Conservation (phyloP, 2,113 vertebrate species). For the Limnothrissa miodon region DNA sequence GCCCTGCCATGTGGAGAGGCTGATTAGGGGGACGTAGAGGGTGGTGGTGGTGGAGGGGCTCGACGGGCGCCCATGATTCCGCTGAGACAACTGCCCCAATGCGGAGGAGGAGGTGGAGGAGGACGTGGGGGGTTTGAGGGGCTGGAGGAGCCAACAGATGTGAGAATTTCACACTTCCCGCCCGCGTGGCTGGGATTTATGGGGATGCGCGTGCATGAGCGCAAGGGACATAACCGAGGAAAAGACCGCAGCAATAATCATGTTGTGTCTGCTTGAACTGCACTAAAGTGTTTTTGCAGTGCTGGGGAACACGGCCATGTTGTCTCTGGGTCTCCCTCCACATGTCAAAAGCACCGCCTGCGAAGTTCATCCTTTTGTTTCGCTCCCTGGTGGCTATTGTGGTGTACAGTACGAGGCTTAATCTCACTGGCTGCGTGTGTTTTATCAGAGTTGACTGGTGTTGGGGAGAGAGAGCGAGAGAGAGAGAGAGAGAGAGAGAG, state of each 20-base stretch:
- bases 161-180: slow-evolving; percentile 49
- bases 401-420: too few relatives aligned
- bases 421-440: too few relatives aligned
- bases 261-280: slow-evolving; percentile 58
- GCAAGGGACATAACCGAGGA: slow-evolving; percentile 52
- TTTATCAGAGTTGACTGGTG: too few relatives aligned
- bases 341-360: background rate
- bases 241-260: slow-evolving; percentile 64
- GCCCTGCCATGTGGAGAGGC: slow-evolving; percentile 38
- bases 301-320: slow-evolving; percentile 23
- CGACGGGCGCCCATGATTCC: background rate
- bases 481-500: too few relatives aligned
- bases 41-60: background rate
- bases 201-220: background rate
- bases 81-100: background rate
- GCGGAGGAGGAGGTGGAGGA: background rate
- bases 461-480: too few relatives aligned
- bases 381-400: too few relatives aligned
- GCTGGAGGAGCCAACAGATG: background rate
- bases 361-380: background rate
- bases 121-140: background rate
- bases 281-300: slow-evolving; percentile 63
- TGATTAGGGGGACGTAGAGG: slow-evolving; percentile 20
- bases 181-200: slow-evolving; percentile 50
- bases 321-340: background rate